These are phyloP conservation scores for Dorcus parallelipipedus DNA, from an alignment of 2,888 invertebrate species.

Conservation along the genomic window DNA sequence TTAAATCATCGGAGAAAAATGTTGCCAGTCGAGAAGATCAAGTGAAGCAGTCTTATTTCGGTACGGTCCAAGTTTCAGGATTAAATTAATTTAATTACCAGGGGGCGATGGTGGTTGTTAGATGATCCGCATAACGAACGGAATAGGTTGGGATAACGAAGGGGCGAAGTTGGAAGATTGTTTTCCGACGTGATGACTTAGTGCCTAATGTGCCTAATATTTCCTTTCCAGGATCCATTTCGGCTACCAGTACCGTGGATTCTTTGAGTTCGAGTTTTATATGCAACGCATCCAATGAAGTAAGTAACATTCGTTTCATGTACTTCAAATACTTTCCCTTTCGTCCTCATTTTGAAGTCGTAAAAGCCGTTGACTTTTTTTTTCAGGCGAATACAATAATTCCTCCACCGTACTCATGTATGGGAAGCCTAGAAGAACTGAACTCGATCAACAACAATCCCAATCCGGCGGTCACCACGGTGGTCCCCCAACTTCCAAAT, in stretches of 20 bases:
- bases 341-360: too few relatives aligned
- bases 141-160: too few relatives aligned
- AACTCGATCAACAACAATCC: slow-evolving; percentile 43
- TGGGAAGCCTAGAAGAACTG: slow-evolving; percentile 68
- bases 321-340: neutral
- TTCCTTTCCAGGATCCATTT: slow-evolving; percentile 63
- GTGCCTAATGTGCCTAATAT: neutral
- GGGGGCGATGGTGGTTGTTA: neutral
- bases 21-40: too few relatives aligned
- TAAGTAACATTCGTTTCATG: slow-evolving; percentile 40
- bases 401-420: slow-evolving; percentile 80
- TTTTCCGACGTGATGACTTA: neutral
- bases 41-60: too few relatives aligned
- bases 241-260: slow-evolving; percentile 82
- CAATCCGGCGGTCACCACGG: slow-evolving; percentile 6
- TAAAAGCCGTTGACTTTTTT: neutral
- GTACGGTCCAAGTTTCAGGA: too few relatives aligned
- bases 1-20: too few relatives aligned
- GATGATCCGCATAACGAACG: too few relatives aligned
- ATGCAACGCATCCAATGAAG: slow-evolving; percentile 80
- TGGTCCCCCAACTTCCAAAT: slow-evolving; percentile 36
- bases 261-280: slow-evolving; percentile 84
- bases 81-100: neutral
- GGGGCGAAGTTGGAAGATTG: too few relatives aligned
- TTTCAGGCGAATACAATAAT: slow-evolving; percentile 73